Evolutionary conservation across 2,888 invertebrate species (phyloP).

Genomic region (Crematogaster levior): DNA sequence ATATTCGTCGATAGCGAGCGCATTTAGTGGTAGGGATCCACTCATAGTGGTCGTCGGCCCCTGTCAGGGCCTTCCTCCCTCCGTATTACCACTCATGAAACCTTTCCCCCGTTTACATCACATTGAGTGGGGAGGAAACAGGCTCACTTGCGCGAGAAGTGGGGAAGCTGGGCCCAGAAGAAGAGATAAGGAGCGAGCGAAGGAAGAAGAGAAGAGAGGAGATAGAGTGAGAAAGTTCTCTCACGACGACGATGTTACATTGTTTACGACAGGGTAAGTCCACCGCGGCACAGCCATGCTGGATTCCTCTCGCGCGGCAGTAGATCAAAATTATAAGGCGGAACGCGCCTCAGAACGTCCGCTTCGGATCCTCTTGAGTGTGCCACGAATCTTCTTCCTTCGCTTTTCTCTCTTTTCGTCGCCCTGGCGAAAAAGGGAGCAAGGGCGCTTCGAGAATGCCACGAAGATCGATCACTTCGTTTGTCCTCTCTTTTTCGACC

Average conservation of each 20-base stretch:
- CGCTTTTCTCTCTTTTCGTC: conserved; percentile 10
- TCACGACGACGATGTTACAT: conserved; percentile 67
- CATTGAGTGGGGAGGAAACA: conserved; percentile 1
- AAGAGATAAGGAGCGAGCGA: conserved; percentile 33
- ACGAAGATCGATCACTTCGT: conserved; percentile 49
- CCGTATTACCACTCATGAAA: conserved; percentile 32
- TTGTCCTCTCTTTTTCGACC: conserved; percentile 31
- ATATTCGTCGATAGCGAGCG: conserved; percentile 59
- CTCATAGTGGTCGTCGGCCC: conserved; percentile 74
- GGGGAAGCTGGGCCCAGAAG: conserved; percentile 39
- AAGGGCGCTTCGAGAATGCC: conserved; percentile 51
- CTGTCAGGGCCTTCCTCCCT: conserved; percentile 65
- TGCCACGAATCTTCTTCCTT: conserved; percentile 26
- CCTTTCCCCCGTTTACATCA: conserved; percentile 3
- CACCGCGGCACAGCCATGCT: conserved; percentile 78
- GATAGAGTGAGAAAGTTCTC: conserved; percentile 49
- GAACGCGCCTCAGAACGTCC: conserved; percentile 71
- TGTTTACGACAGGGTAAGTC: conserved; percentile 77
- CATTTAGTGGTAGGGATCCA: conserved; percentile 55
- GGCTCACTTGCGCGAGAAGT: background rate
- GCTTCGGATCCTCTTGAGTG: conserved; percentile 54
- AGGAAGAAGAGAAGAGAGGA: conserved; percentile 59
- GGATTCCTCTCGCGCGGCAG: conserved; percentile 79
- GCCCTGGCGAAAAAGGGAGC: conserved; percentile 32
- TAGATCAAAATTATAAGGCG: conserved; percentile 82